Conservation (phyloP, 37 sponge, comb jelly and placozoan genomes). For the Oopsacas minuta region DNA sequence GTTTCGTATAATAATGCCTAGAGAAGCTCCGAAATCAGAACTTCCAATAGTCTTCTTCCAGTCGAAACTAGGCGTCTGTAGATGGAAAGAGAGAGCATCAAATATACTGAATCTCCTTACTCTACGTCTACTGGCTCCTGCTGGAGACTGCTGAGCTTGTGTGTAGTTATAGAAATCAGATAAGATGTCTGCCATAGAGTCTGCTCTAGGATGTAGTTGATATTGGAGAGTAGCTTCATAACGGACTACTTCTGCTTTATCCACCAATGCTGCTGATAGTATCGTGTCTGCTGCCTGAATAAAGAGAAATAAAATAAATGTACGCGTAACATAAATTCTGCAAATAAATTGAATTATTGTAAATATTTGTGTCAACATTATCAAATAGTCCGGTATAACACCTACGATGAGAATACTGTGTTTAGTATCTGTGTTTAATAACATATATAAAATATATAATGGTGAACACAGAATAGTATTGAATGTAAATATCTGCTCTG, state of each 20-base stretch:
- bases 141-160: neutral
- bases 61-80: neutral
- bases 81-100: neutral
- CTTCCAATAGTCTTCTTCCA: neutral
- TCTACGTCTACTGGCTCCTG: neutral
- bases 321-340: no score
- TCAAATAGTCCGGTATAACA: no score
- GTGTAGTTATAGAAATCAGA: neutral
- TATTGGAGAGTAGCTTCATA: neutral
- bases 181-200: neutral
- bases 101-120: neutral
- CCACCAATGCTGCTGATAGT: neutral
- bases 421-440: no score
- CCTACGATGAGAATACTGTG: no score
- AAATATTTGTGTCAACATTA: no score
- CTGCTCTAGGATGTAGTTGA: neutral
- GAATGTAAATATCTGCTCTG: no score
- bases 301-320: no score
- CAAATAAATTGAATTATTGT: no score
- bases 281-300: neutral
- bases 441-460: no score
- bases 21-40: neutral
- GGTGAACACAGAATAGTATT: no score
- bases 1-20: neutral
- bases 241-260: neutral